Conservation (phyloP, 2,797 vertebrate species). For the Karalla daura region DNA sequence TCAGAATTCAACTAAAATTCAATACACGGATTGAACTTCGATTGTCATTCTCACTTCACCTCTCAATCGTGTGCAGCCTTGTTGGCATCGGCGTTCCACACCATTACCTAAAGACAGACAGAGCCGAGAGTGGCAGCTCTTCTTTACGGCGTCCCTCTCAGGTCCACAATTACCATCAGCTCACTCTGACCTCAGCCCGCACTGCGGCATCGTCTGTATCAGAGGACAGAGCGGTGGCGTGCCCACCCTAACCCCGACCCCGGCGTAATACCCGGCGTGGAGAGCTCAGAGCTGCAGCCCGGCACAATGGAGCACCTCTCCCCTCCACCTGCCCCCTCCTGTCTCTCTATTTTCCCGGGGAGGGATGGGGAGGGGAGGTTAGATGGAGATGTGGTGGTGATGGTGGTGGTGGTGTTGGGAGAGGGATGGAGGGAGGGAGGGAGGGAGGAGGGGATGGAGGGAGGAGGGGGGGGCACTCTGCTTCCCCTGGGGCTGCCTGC, state of each 20-base stretch:
- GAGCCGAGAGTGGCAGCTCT: conserved; percentile 3
- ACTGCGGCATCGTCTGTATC: conserved; percentile 38
- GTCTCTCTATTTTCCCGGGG: conserved; percentile 59
- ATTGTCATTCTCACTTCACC: no score
- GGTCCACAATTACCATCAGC: conserved; percentile 40
- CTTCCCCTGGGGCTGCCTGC: conserved; percentile 82
- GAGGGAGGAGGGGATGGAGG: conserved; percentile 62
- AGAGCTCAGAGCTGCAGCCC: conserved; percentile 45
- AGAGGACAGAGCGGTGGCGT: conserved; percentile 32
- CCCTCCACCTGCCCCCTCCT: conserved; percentile 72
- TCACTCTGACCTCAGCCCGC: conserved; percentile 42
- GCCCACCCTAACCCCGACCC: conserved; percentile 50
- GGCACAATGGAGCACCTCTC: conserved; percentile 78
- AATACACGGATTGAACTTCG: no score
- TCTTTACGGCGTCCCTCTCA: conserved; percentile 35
- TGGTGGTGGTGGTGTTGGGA: conserved; percentile 14
- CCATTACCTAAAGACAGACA: conserved; percentile 23
- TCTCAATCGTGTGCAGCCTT: no score
- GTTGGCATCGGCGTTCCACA: conserved; percentile 14
- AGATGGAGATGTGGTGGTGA: conserved; percentile 65
- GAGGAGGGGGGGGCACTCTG: conserved; percentile 57
- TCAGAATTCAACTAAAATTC: no score
- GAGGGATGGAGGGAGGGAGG: conserved; percentile 15
- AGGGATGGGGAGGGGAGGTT: conserved; percentile 10
- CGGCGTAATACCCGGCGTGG: conserved; percentile 30